phyloP scores from a whole-genome alignment of 2,113 vertebrate genomes.

The Ophthalmolycus amberensis region DNA sequence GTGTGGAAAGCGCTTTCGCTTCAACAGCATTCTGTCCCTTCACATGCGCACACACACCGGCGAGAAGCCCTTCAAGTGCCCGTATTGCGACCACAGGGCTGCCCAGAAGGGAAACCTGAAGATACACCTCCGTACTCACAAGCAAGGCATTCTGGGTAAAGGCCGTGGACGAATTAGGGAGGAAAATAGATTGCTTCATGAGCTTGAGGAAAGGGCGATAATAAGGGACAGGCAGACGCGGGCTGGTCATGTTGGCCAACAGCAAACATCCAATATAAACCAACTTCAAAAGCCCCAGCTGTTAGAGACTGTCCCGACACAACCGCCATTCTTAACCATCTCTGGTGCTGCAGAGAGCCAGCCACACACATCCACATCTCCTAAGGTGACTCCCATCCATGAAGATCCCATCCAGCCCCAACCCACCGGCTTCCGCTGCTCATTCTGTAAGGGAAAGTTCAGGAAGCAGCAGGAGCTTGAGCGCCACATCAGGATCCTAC shows the following conservation, averaged over 20 bases:
- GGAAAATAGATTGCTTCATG: slow-evolving; percentile 95
- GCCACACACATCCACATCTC: slow-evolving; percentile 85
- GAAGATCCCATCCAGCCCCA: slow-evolving; percentile 85
- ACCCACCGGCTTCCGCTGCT: slow-evolving; percentile 92
- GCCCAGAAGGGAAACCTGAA: slow-evolving; percentile 99
- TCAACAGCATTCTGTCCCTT: slow-evolving; percentile 98
- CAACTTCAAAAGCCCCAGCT: slow-evolving; percentile 84
- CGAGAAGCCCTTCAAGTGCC: slow-evolving; percentile 99
- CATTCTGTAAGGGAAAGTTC: slow-evolving; percentile 99
- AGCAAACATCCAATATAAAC: slow-evolving; percentile 52
- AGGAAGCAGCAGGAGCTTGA: slow-evolving; percentile 97
- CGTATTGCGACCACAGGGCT: slow-evolving; percentile 97
- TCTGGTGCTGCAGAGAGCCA: slow-evolving; percentile 84
- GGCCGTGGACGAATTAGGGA: slow-evolving; percentile 95
- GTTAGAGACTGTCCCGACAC: slow-evolving; percentile 67
- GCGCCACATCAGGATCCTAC: slow-evolving; percentile 96
- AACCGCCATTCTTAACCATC: slow-evolving; percentile 69
- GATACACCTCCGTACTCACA: slow-evolving; percentile 98
- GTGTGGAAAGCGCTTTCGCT: slow-evolving; percentile 97
- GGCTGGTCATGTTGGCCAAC: slow-evolving; percentile 80
- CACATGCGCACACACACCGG: slow-evolving; percentile 99
- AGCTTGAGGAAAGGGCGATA: slow-evolving; percentile 97
- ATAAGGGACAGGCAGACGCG: slow-evolving; percentile 95
- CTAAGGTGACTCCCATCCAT: slow-evolving; percentile 82
- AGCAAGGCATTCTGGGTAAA: slow-evolving; percentile 96